Base-by-base conservation (phyloP, 2,113 vertebrate species). In the Leuciscus idus region DNA sequence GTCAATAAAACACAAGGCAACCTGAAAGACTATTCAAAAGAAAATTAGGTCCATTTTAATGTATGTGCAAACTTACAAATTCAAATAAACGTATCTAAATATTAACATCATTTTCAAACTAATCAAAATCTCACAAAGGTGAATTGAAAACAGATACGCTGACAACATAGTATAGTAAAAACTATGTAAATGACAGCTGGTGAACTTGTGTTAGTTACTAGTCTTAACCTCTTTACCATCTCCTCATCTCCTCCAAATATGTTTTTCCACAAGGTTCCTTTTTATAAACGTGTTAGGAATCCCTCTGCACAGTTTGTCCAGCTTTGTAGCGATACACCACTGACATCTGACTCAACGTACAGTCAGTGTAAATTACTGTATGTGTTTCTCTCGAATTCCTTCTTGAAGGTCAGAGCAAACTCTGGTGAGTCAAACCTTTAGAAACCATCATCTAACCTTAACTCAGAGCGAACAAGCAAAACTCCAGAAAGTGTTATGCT, bases 371-470 rank as follows among this genome's bases (percentile, higher is more conserved):
- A 48, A 17, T 75, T 26, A 26, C 72, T 12, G 6, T 46, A 46
- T n/a, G 21, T 6, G 43, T 26, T 74, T 48, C 4, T 46, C 21
- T 74, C 19, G 15, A 43, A 33, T 23, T 57, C 76, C 76, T 43
- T 15, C 59, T 30, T 81, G 39, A 81, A 81, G n/a, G 59, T 66
- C 79, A 66, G 55, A 43, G 77, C 6, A 62, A 80, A 62, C 33
- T 39, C 57, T 62, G 4, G 23, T 19, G 57, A 80, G 33, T 80
- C 77, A 43, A 33, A 62, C 55, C 12, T 80, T 61, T 59, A 61
- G 13, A 64, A 81, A 6, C 59, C 78, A 64, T 78, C 75, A 62
- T 46, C 59, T 64, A 46, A 66, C 8, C 59, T 48, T 13, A 64
- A 46, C 26, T 26, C 52, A 39, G 48, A 77, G 36, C 17, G 15